Evolutionary conservation across 2,888 invertebrate genomes (phyloP), one percentile per base, ranked within the genome.

Genomic region (Camponotus fellah): DNA sequence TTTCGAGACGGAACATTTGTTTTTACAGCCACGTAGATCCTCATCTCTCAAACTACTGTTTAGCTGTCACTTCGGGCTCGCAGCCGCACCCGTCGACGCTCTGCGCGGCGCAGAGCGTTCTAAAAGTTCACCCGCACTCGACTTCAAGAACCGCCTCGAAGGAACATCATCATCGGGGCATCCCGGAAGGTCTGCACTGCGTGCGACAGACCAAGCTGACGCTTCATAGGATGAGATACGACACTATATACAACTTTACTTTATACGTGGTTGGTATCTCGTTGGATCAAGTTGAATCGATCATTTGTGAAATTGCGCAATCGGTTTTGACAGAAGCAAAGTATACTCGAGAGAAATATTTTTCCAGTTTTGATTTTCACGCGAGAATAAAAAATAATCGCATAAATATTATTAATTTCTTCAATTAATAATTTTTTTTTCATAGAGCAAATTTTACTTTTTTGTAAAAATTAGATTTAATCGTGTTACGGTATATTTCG

Each of bases 161-260:
- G 85, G 91, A 91, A 34, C 89, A 88, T 46, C 92, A 90, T n/a
- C 92, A 92, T 58, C 90, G 92, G 3, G 90, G 87, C 40, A 86
- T 91, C n/a, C 94, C 94, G 71, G 95, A 94, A 88, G 95, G 95
- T 79, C 92, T 95, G 37, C 94, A 95, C 86, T 95, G 95, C 89
- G 92, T 94, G 49, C 92, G 92, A 43, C 93, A 93, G 84, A 94
- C 94, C 46, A 94, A 93, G 83, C 89, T 95, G 84, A 95, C 94
- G 62, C 92, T 95, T 65, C 93, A 94, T 87, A 93, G 93, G 82
- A 92, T 95, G 91, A 93, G 93, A 88, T 94, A 94, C 89, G 94
- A 95, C 85, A 93, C 92, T 34, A 94, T 93, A n/a, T 95, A 95
- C 91, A 93, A 94, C 90, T 94, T 95, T 82, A 94, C 95, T 5